phyloP scores from a whole-genome alignment of 2,113 vertebrate genomes.

The Sciurus niger region DNA sequence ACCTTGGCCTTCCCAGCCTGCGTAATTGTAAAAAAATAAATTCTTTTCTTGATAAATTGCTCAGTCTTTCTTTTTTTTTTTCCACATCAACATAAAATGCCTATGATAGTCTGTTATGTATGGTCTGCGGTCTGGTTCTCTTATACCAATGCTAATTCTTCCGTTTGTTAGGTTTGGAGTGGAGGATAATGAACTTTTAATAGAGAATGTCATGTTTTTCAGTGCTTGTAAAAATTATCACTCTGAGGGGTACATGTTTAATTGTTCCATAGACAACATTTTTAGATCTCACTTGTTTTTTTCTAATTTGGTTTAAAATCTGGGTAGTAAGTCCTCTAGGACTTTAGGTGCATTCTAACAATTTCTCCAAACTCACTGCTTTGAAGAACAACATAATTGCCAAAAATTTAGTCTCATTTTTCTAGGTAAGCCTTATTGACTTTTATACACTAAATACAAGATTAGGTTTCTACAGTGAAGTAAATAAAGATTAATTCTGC shows the following conservation, averaged over 20 bases:
- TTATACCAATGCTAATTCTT: neutral
- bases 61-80: neutral
- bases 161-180: neutral
- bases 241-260: neutral
- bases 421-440: neutral
- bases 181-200: neutral
- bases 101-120: neutral
- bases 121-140: neutral
- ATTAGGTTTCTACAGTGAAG: neutral
- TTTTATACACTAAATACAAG: neutral
- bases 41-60: neutral
- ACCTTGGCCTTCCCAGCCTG: neutral
- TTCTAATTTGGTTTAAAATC: constrained; percentile 26
- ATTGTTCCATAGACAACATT: neutral
- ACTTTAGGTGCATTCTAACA: neutral
- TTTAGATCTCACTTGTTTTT: neutral
- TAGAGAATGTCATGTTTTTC: neutral
- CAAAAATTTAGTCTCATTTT: neutral
- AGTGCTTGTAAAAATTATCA: neutral
- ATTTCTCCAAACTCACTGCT: neutral
- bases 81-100: neutral
- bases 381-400: neutral
- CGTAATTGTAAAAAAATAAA: neutral
- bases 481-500: constrained; percentile 42
- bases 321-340: neutral